A percentile compares a stretch with the other conserved stretches of the same genome.
Evolutionary conservation across 2,113 vertebrate genomes (phyloP).

Genomic region (Leptosomus discolor): DNA sequence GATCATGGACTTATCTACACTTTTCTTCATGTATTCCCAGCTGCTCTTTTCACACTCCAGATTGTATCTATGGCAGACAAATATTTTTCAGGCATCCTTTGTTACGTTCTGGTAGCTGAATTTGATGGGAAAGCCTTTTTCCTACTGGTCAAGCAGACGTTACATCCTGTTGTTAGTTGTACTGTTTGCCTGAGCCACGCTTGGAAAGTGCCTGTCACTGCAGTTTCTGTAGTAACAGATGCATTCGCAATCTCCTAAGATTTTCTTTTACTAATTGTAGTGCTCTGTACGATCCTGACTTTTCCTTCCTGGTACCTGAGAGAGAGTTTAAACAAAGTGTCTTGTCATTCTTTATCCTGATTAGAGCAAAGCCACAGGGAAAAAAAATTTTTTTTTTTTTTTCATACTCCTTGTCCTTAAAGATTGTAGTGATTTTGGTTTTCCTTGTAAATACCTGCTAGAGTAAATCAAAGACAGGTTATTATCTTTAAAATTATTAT

Average conservation of each 20-base stretch:
- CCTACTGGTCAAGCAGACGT: neutral
- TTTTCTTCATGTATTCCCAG: neutral
- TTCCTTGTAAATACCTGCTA: neutral
- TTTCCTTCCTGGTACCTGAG: neutral
- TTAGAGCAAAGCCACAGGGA: neutral
- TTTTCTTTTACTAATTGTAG: neutral
- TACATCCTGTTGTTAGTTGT: neutral
- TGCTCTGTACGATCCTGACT: neutral
- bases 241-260: neutral
- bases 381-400: neutral
- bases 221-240: neutral
- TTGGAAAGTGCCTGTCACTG: neutral
- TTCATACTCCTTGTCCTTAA: neutral
- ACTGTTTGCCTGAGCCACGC: neutral
- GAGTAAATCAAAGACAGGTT: neutral
- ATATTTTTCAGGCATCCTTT: neutral
- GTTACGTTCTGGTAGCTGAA: neutral
- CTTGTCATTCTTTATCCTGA: neutral
- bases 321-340: neutral
- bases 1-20: neutral
- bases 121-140: neutral
- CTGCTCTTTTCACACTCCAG: neutral
- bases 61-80: neutral
- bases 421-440: neutral
- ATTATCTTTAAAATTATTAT: neutral